Percentiles rank a stretch among this genome's conserved stretches.
Conservation (phyloP, 53 echinoderm and acorn worm species). For the Apostichopus leukothele region DNA sequence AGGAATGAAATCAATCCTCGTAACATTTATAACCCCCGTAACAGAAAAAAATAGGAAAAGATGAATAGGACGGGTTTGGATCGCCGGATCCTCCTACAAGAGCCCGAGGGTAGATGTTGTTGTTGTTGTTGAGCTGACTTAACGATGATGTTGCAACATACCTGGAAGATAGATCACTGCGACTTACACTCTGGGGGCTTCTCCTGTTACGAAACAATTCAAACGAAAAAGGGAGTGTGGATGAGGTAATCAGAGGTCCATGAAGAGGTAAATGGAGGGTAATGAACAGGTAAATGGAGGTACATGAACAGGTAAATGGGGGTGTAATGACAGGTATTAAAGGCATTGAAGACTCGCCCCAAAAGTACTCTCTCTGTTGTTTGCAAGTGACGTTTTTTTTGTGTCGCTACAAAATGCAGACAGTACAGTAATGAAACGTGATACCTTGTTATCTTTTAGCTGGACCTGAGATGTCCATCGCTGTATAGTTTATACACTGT, state of each 20-base stretch:
- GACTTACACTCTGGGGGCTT: conserved; percentile 85
- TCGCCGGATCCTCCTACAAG: background rate
- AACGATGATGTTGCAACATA: background rate
- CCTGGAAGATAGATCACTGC: conserved; percentile 51
- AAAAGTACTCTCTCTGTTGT: too few species aligned
- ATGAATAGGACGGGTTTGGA: background rate
- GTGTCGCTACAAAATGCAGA: too few species aligned
- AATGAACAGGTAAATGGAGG: background rate
- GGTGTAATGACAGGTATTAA: too few species aligned
- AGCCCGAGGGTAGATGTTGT: background rate
- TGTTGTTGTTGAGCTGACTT: too few species aligned
- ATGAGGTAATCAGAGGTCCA: background rate
- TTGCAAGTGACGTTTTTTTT: too few species aligned
- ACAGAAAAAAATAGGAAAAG: background rate
- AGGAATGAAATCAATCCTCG: background rate
- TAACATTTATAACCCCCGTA: background rate
- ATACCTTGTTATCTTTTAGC: too few species aligned
- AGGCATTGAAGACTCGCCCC: too few species aligned
- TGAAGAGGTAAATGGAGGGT: background rate
- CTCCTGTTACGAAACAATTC: conserved; percentile 54
- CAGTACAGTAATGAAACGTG: too few species aligned
- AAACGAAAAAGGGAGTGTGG: conserved; percentile 27
- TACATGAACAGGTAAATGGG: too few species aligned
- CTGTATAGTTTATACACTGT: too few species aligned
- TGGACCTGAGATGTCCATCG: too few species aligned